Evolutionary conservation across 2,113 vertebrate species (phyloP).

Genomic region (Thinocorus orbignyianus): DNA sequence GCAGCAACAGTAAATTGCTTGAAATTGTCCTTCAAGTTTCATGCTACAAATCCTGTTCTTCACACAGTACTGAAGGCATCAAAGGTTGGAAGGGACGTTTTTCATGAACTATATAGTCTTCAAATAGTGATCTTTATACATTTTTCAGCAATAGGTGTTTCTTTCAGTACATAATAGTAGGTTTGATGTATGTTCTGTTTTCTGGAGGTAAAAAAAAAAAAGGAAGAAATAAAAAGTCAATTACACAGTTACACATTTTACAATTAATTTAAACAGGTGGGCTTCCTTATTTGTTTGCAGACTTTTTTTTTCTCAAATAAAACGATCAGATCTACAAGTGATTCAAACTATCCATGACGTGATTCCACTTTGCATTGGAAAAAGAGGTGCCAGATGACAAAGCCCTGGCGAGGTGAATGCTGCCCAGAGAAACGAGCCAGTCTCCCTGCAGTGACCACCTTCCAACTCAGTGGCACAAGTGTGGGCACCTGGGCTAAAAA

Average conservation of each 20-base stretch:
- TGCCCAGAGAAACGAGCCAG: fast-evolving
- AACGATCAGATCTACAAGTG: not conserved
- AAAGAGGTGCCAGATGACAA: not conserved
- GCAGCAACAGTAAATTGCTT: conserved; percentile 61
- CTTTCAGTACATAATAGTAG: conserved; percentile 82
- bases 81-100: conserved; percentile 53
- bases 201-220: conserved; percentile 55
- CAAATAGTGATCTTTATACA: conserved; percentile 43
- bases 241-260: not conserved
- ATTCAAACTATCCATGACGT: fast-evolving
- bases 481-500: not conserved
- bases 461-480: fast-evolving
- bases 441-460: not conserved
- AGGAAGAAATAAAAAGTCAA: not conserved
- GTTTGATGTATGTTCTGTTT: conserved; percentile 82
- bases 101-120: conserved; percentile 56
- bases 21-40: conserved; percentile 64
- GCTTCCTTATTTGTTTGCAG: not conserved
- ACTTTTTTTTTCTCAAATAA: not conserved
- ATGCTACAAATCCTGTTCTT: conserved; percentile 62
- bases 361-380: fast-evolving
- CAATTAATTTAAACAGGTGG: not conserved
- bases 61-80: conserved; percentile 65
- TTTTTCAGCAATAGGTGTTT: conserved; percentile 19
- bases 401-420: fast-evolving